These are phyloP conservation scores for Corythoichthys intestinalis DNA, from an alignment of 2,113 vertebrate genomes.

Conservation along the genomic window DNA sequence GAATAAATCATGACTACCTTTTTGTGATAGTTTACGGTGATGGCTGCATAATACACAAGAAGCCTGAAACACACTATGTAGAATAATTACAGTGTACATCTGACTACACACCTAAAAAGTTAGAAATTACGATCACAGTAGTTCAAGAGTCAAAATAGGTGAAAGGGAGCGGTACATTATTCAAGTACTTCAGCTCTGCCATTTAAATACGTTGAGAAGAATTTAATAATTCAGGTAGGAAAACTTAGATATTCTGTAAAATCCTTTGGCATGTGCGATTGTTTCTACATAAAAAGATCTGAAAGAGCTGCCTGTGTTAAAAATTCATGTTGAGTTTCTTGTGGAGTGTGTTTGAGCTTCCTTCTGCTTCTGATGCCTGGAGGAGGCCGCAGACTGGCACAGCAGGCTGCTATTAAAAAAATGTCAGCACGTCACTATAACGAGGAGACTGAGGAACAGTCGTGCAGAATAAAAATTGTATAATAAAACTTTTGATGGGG, in stretches of 20 bases:
- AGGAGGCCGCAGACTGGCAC: conserved; percentile 16
- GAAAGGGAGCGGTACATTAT: conserved; percentile 22
- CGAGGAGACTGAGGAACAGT: conserved; percentile 1
- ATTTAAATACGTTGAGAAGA: not conserved
- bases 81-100: not conserved
- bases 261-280: conserved; percentile 4
- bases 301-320: conserved; percentile 15
- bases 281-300: conserved; percentile 28
- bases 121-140: not conserved
- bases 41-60: not conserved
- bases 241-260: not conserved
- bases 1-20: not conserved
- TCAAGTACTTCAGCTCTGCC: conserved; percentile 5
- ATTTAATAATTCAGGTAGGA: conserved; percentile 39
- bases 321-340: conserved; percentile 33
- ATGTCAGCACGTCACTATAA: not conserved
- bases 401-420: conserved; percentile 26
- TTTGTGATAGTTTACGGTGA: conserved; percentile 5
- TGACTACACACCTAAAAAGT: not conserved
- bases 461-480: not conserved
- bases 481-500: not conserved
- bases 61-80: not conserved
- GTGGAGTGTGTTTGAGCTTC: conserved; percentile 19
- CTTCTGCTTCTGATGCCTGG: conserved; percentile 12
- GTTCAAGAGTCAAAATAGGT: not conserved